Conservation (phyloP, 1,140 invertebrate genomes). For the Oncopodura yosiiana region DNA sequence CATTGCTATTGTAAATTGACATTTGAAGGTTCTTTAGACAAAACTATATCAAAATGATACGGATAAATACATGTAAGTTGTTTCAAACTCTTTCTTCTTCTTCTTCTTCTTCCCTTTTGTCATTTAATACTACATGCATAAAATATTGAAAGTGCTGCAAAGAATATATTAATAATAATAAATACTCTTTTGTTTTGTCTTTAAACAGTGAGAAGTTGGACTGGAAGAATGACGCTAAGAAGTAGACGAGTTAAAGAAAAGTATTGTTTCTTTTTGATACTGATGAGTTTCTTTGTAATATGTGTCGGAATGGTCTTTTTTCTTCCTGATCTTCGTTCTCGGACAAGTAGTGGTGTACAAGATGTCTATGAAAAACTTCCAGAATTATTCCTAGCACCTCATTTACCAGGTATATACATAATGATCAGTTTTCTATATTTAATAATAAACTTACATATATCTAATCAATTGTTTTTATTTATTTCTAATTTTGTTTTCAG, state of each 20-base stretch:
- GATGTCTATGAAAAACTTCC: slow-evolving; percentile 34
- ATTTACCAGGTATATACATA: slow-evolving; percentile 15
- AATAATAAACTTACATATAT: not conserved
- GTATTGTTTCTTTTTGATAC: slow-evolving; percentile 31
- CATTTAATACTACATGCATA: no score
- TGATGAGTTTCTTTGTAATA: slow-evolving; percentile 33
- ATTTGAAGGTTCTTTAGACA: no score
- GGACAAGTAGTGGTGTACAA: slow-evolving; percentile 28
- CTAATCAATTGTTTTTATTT: not conserved
- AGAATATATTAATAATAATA: no score
- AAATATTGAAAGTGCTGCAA: no score
- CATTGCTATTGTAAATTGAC: no score
- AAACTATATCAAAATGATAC: no score
- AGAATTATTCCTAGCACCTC: slow-evolving; percentile 33
- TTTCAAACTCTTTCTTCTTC: no score
- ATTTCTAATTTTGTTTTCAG: not conserved
- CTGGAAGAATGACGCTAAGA: slow-evolving; percentile 26
- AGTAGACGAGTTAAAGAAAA: slow-evolving; percentile 30
- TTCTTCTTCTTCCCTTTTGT: no score
- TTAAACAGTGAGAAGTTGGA: no score
- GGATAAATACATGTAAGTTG: no score
- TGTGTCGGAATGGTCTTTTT: slow-evolving; percentile 35
- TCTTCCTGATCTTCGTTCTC: slow-evolving; percentile 31
- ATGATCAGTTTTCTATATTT: not conserved
- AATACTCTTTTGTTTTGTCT: no score